Percentiles rank a stretch among this genome's conserved stretches.
Evolutionary conservation across 2,113 vertebrate species (phyloP).

Genomic region (Pomatostomus ruficeps): DNA sequence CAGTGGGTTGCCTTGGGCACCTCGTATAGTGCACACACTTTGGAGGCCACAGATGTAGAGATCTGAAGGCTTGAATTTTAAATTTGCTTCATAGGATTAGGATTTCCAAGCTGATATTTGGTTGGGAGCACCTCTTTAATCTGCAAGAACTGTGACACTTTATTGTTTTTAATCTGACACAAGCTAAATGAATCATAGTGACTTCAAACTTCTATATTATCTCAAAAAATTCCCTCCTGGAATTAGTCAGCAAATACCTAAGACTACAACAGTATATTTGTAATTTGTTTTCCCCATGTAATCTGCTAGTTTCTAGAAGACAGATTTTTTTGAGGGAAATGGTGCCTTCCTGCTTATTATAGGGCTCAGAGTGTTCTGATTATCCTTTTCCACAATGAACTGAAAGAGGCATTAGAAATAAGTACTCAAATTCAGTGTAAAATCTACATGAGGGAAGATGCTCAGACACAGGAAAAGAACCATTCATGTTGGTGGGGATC

Average conservation of each 20-base stretch:
- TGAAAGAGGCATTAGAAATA: neutral
- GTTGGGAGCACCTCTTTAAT: neutral
- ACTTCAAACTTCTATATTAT: neutral
- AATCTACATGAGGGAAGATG: neutral
- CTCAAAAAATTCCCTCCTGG: neutral
- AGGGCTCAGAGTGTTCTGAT: neutral
- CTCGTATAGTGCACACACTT: accelerated
- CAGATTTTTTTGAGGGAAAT: neutral
- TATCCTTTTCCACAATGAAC: neutral
- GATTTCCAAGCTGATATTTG: neutral
- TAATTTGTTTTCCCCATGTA: neutral
- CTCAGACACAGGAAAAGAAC: neutral
- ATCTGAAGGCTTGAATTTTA: neutral
- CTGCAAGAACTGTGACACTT: neutral
- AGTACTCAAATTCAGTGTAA: neutral
- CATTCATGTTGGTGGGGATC: accelerated
- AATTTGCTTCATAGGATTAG: neutral
- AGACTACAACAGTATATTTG: neutral
- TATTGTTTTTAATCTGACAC: neutral
- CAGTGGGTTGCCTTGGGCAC: neutral
- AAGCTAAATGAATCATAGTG: neutral
- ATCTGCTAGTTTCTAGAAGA: neutral
- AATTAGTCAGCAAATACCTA: neutral
- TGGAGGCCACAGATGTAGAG: neutral
- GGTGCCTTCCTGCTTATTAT: neutral